These are phyloP conservation scores for Ichneumoninae sp. DNA, from an alignment of 2,888 invertebrate species.

Conservation along the genomic window DNA sequence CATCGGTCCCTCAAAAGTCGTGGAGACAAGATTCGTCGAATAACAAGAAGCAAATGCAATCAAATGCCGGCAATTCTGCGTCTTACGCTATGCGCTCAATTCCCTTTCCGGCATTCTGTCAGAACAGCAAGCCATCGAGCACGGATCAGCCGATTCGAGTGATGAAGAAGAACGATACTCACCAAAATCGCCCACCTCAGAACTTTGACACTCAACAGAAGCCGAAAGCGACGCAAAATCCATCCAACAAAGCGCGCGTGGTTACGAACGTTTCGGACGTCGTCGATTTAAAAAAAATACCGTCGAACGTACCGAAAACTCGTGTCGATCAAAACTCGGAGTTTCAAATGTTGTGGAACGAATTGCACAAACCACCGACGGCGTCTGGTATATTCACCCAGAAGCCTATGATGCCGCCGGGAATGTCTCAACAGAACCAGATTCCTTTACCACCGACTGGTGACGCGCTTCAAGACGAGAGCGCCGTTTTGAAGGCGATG, in stretches of 20 bases:
- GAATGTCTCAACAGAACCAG: constrained; percentile 37
- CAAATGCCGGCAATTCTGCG: constrained; percentile 70
- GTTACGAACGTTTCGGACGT: constrained; percentile 14
- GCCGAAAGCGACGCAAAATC: constrained; percentile 48
- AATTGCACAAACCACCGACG: constrained; percentile 78
- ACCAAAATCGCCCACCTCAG: constrained; percentile 40
- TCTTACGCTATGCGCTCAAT: constrained; percentile 67
- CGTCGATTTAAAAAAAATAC: neutral
- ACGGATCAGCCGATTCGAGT: constrained; percentile 56
- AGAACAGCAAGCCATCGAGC: constrained; percentile 43
- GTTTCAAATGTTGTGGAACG: constrained; percentile 83
- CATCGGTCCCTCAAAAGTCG: constrained; percentile 19
- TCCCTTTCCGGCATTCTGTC: constrained; percentile 54
- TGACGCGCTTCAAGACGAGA: constrained; percentile 78
- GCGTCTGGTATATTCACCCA: constrained; percentile 29
- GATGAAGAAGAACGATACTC: constrained; percentile 66
- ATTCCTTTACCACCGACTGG: constrained; percentile 29
- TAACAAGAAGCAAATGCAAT: constrained; percentile 54
- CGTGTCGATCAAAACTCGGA: constrained; percentile 72
- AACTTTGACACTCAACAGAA: constrained; percentile 36
- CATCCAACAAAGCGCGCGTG: constrained; percentile 37
- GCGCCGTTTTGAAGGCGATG: constrained; percentile 81
- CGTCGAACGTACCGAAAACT: constrained; percentile 9
- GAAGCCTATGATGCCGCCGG: constrained; percentile 58
- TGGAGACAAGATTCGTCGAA: constrained; percentile 24